Base-by-base conservation (phyloP, 2,113 vertebrate genomes). In the Ovis canadensis region DNA sequence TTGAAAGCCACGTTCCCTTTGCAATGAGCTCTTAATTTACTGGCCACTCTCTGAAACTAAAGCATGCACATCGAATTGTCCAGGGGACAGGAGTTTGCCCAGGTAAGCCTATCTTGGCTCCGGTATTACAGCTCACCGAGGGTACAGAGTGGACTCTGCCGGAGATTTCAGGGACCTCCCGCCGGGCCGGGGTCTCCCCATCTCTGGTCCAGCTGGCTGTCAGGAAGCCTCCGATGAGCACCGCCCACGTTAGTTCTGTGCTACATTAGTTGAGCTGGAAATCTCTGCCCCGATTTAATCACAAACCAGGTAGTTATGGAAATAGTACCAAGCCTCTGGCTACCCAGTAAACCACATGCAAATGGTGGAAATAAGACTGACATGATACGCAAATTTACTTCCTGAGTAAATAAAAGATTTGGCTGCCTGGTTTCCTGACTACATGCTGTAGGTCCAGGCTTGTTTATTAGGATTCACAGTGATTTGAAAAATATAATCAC, bases 211-310 rank as follows among this genome's bases (percentile, higher is more conserved):
- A 29, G 96, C 96, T 97, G 94, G 25, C 89, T 88, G 89, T 92
- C 23, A 74, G 90, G 60, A 40, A 2, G 84, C 90, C 96, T 97
- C 97, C 45, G 74, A 45, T 97, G 97, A 98, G 98, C 96, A 85
- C 94, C 94, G 96, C 91, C 97, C 98, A 98, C 80, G 67, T 95
- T 98, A 98, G 88, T 62, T 8, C 80, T 94, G 84, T 85, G 97
- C 97, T 98, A 88, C 97, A 94, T 98, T 98, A 98, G 94, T 92
- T 90, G 31, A 71, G 84, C 90, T 90, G 95, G 83, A 87, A 96
- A 93, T 50, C 2, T 94, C 90, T 96, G 97, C 91, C 95, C 98
- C 96, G 29, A 90, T 96, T 97, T 95, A 98, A 97, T 98, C 98
- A 98, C 95, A 97, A 95, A 89, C 96, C 83, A 90, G 88, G 98